Conservation (phyloP, 2,888 invertebrate species). For the Drosophila helvetica region DNA sequence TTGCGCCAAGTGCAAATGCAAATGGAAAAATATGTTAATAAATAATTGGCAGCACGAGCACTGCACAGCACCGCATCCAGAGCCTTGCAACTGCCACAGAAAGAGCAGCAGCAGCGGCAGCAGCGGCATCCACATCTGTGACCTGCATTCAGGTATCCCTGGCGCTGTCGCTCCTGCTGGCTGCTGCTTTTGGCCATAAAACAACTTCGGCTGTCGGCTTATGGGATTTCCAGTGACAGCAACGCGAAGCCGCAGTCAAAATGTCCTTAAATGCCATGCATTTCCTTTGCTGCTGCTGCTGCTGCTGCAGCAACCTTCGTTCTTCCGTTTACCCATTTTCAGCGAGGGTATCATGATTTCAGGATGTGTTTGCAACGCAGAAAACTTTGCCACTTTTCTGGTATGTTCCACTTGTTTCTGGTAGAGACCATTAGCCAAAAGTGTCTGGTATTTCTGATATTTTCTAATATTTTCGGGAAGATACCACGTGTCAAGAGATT, state of each 20-base stretch:
- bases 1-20: slow-evolving; percentile 54
- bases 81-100: slow-evolving; percentile 1
- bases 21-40: slow-evolving; percentile 48
- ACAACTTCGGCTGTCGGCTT: slow-evolving; percentile 64
- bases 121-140: slow-evolving; percentile 35
- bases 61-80: neutral
- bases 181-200: slow-evolving; percentile 35
- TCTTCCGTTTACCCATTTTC: neutral
- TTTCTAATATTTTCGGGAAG: no score
- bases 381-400: no score
- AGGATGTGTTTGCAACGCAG: neutral
- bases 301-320: neutral
- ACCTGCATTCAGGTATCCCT: slow-evolving; percentile 37
- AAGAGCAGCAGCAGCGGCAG: slow-evolving; percentile 5
- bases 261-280: slow-evolving; percentile 63
- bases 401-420: no score
- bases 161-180: neutral
- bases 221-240: slow-evolving; percentile 71
- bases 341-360: neutral
- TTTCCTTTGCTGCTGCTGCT: neutral
- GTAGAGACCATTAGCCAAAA: no score
- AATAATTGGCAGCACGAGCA: slow-evolving; percentile 45
- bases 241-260: slow-evolving; percentile 66
- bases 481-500: no score
- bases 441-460: no score